Evolutionary conservation across 1,140 invertebrate species (phyloP), one percentile per base, ranked within the genome.

Genomic region (Megathymus violae): DNA sequence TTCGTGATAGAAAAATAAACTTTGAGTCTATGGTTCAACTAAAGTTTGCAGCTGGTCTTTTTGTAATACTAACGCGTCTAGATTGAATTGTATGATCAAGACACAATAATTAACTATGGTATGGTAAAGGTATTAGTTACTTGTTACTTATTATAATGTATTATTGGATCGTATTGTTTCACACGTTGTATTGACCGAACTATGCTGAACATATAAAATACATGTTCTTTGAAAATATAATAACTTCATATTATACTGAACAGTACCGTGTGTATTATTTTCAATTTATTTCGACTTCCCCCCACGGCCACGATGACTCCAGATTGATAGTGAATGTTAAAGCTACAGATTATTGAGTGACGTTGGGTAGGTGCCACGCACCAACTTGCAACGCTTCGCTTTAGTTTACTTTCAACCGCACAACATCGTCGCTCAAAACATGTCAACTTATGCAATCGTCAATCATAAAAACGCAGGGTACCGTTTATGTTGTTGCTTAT

Each of bases 161-260:
- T 78, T 85, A 78, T 82, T 80, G 71, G 66, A 62, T 78, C 71
- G 71, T 76, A 80, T 82, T 85, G 86, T 88, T 90, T 89, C 79
- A 82, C 82, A 80, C 73, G 83, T 84, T 87, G 77, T 86, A 86
- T 84, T 83, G 80, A 82, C 80, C 74, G 83, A 82, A 82, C 78
- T 84, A 86, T 77, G 86, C 83, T 86, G 81, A 81, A 61, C 74
- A 74, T 74, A 76, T 78, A 80, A 84, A 80, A 80, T 88, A 88
- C 80, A 89, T 90, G 88, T 90, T 90, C 88, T 89, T 88, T 89
- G 76, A 88, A 88, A 88, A 90, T 90, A 90, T 88, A 90, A 87
- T 90, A 89, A 85, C 88, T 90, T 90, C 83, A 88, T 90, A 87
- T 76, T 76, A 80, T 88, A 90, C 73, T 79, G 41, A 56, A 67